Base-by-base conservation (phyloP, 2,888 invertebrate genomes). In the Eupithecia tripunctaria region DNA sequence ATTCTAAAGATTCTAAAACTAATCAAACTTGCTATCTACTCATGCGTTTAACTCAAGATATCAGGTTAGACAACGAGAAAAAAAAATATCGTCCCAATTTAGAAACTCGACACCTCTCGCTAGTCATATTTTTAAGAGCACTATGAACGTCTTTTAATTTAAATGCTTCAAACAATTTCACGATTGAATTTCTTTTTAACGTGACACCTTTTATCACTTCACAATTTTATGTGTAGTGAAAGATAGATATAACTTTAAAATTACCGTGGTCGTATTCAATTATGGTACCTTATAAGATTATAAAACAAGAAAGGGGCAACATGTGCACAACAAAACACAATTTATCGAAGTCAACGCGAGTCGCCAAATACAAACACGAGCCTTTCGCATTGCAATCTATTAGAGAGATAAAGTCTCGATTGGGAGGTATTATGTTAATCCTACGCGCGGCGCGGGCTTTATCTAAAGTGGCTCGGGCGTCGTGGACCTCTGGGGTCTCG, bases 331-430 rank as follows among this genome's bases (percentile, higher is more conserved):
- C 85, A 88, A 82, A 87, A 88, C 82, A 88, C 85, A 87, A 89
- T 89, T 80, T 85, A 91, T 90, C 88, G 88, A 88, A 89, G 85
- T 86, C 86, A 92, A 85, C 84, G 85, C 84, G 89, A 89, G 84
- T 89, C 89, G 89, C 90, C 88, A 91, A 89, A 89, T 87, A 91
- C 88, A 91, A 89, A 89, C 89, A 90, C 83, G 90, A 89, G 91
- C 91, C 90, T 88, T 92, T 94, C 94, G 94, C 93, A 91, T 85
- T 89, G 93, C 93, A 91, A 91, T 91, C 91, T 92, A 92, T 92
- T 91, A 91, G 88, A 88, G 87, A 91, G 91, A 92, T 90, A 91
- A n/a, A 88, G 89, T 90, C 86, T 88, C 87, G 90, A 90, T 88
- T 89, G 91, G 89, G 88, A 85, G 87, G 90, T 89, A 87, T 91